A percentile compares a stretch with the other conserved stretches of the same genome.
Evolutionary conservation across 30 jellyfish, hydroid and myxozoan species (phyloP).

Genomic region (Clytia hemisphaerica): DNA sequence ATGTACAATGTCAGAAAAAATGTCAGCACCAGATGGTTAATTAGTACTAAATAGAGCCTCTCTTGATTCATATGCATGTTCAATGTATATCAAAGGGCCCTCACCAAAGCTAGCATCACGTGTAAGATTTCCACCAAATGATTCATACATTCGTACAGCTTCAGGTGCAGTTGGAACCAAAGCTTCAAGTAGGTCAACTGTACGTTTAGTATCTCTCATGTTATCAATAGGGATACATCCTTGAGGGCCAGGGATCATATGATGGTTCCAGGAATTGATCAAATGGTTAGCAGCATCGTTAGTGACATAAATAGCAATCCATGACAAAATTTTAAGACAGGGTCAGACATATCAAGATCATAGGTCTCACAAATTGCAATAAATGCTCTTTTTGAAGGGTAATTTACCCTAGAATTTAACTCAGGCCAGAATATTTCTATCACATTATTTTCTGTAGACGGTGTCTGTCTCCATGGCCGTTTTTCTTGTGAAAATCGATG

Average conservation of each 20-base stretch:
- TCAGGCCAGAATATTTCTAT: too few species aligned
- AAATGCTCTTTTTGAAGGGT: neutral
- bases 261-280: neutral
- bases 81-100: neutral
- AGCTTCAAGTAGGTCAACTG: neutral
- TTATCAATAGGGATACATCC: constrained; percentile 10
- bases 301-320: neutral
- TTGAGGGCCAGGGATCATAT: neutral
- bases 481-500: neutral
- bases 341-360: neutral
- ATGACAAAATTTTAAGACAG: neutral
- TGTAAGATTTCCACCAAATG: neutral
- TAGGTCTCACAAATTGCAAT: neutral
- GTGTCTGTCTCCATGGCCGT: neutral
- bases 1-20: constrained; percentile 8
- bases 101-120: neutral
- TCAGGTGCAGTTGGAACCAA: neutral
- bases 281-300: neutral
- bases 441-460: too few species aligned
- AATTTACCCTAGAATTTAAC: too few species aligned
- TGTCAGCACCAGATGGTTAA: neutral
- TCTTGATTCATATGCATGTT: constrained; percentile 5
- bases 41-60: neutral
- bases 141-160: constrained; percentile 9
- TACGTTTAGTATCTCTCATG: neutral